Evolutionary conservation across 2,113 vertebrate species (phyloP).

Genomic region (Notiomystis cincta): DNA sequence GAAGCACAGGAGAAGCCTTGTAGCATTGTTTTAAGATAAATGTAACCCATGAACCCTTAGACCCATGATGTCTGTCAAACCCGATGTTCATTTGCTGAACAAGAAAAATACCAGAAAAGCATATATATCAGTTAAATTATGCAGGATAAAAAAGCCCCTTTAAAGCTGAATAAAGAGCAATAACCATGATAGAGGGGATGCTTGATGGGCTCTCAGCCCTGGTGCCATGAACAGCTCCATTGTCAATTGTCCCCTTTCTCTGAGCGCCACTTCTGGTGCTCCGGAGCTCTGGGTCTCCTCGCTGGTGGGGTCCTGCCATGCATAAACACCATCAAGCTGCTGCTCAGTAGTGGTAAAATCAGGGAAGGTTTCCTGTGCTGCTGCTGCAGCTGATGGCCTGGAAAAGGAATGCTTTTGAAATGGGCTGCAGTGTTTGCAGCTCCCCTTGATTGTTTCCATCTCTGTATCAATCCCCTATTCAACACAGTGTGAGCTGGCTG

Average conservation of each 20-base stretch:
- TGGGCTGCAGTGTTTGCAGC: neutral
- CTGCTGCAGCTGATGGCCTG: constrained; percentile 11
- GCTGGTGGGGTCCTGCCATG: neutral
- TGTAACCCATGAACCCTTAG: neutral
- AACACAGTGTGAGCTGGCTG: neutral
- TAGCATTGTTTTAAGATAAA: neutral
- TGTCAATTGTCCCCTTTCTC: constrained; percentile 32
- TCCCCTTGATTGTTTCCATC: constrained; percentile 44
- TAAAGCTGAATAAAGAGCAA: neutral
- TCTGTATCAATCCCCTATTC: neutral
- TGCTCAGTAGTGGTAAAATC: neutral
- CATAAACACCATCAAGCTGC: constrained; percentile 47
- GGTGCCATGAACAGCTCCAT: neutral
- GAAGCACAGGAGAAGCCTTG: neutral
- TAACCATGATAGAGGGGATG: neutral
- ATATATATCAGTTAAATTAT: constrained; percentile 13
- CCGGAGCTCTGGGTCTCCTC: neutral
- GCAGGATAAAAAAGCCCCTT: neutral
- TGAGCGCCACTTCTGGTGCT: neutral
- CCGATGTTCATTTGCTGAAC: neutral
- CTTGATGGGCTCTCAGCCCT: neutral
- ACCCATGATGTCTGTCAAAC: neutral
- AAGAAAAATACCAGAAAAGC: neutral
- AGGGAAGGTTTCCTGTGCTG: neutral
- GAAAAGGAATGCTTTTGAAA: constrained; percentile 60